Conservation (phyloP, 2,888 invertebrate genomes). For the Parnassius mnemosyne region DNA sequence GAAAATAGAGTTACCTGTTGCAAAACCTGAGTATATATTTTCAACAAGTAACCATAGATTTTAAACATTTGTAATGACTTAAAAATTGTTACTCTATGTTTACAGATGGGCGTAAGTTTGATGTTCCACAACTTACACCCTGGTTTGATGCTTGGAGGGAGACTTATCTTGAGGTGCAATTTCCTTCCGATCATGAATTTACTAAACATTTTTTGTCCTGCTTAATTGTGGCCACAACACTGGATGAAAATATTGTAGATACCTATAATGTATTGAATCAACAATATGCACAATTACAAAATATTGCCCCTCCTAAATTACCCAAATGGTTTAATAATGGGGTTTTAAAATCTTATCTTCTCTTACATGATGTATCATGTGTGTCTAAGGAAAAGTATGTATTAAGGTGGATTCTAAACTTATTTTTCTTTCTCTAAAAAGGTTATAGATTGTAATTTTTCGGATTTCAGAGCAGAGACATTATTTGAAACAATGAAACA, state of each 20-base stretch:
- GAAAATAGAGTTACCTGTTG: too few species aligned
- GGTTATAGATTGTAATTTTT: background rate
- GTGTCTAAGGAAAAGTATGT: constrained; percentile 88
- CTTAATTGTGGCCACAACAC: constrained; percentile 86
- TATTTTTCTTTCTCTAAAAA: background rate
- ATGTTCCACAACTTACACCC: constrained; percentile 88
- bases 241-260: constrained; percentile 89
- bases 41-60: too few species aligned
- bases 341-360: constrained; percentile 92
- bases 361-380: constrained; percentile 90
- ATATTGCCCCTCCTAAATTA: constrained; percentile 86
- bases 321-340: constrained; percentile 91
- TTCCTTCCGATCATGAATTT: constrained; percentile 97
- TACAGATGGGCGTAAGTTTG: constrained; percentile 80
- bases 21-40: too few species aligned
- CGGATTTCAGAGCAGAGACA: constrained; percentile 86
- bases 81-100: constrained; percentile 26
- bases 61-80: background rate
- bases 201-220: constrained; percentile 93
- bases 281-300: constrained; percentile 89
- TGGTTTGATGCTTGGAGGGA: constrained; percentile 99
- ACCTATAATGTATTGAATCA: constrained; percentile 90
- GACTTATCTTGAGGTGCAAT: constrained; percentile 92
- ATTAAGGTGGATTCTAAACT: constrained; percentile 13
- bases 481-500: constrained; percentile 92